phyloP scores from a whole-genome alignment of 2,797 vertebrate species.

The Crypturellus tataupa region DNA sequence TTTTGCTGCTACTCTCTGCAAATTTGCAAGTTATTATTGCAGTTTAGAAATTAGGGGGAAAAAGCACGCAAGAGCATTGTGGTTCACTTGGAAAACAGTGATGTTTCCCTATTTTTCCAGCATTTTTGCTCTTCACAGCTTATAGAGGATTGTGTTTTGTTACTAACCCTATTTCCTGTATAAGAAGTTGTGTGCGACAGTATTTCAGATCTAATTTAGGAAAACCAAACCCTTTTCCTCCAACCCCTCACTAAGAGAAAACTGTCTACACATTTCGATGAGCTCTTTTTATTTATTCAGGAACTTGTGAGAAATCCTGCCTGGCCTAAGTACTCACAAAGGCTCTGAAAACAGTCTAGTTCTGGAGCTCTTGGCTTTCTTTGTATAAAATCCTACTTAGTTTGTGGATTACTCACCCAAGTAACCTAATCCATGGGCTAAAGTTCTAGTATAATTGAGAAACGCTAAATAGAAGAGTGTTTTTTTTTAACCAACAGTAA shows the following conservation, averaged over 20 bases:
- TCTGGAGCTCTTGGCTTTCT: conserved; percentile 44
- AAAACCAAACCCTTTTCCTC: not conserved
- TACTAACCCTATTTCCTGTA: not conserved
- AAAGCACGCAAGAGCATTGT: conserved; percentile 47
- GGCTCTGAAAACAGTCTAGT: not conserved
- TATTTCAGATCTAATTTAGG: not conserved
- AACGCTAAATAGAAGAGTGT: conserved; percentile 25
- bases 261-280: not conserved
- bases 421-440: conserved; percentile 41
- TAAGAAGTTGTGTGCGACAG: not conserved
- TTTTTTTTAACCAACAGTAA: not conserved
- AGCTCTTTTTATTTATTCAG: conserved; percentile 42
- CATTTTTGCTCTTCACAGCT: not conserved
- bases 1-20: conserved; percentile 1
- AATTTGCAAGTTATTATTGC: conserved; percentile 5
- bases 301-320: conserved; percentile 17
- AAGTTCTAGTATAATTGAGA: conserved; percentile 36
- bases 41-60: conserved; percentile 33
- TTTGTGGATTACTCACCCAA: conserved; percentile 45
- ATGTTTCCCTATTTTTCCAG: conserved; percentile 20
- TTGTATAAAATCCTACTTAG: conserved; percentile 48
- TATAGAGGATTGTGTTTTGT: not conserved
- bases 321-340: not conserved
- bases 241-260: not conserved
- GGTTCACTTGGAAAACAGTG: conserved; percentile 61